Base-by-base conservation (phyloP, 1,140 invertebrate species). In the Neoseiulus cucumeris region DNA sequence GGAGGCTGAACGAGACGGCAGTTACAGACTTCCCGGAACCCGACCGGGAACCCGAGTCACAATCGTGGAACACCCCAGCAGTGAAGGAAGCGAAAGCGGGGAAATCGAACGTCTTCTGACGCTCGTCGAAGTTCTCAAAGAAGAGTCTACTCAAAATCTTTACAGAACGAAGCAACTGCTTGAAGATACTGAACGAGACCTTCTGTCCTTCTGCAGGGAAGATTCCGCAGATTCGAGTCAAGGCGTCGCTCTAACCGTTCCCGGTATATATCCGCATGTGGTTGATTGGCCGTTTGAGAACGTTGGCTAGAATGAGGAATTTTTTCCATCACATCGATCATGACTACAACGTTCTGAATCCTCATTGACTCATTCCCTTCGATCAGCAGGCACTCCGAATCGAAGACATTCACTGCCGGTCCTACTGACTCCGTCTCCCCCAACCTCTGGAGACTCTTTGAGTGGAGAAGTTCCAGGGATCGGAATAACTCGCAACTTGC, bases 91-190 rank as follows among this genome's bases (percentile, higher is more conserved):
- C 22, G 51, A 59, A 20, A 59, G n/a, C 4, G 51, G 51, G 14
- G 51, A 59, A 2, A 59, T 59, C 14, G 51, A 59, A 33, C 51
- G 51, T 17, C 33, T 59, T 14, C 22, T 59, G 14, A 59, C 51
- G 51, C 51, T 59, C 51, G 51, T 59, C 51, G 51, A 59, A 59
- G 51, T 59, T 12, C 51, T 59, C 51, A 59, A 59, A 20, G 51
- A 59, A 33, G 51, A 59, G 22, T 59, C 51, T 12, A 29, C 17
- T 33, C 51, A 59, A 20, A 59, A 59, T 59, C 51, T 59, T 20
- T 59, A 29, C 51, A 25, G 51, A 29, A 59, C 51, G 25, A 59
- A 59, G 22, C 51, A 59, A 33, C 51, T 59, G 17, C 51, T 59
- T 20, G 51, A 59, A 20, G 51, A 59, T 9, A 59, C 51, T 17